A percentile compares a stretch with the other conserved stretches of the same genome.
Evolutionary conservation across 2,113 vertebrate species (phyloP).

Genomic region (Urocolius indicus): DNA sequence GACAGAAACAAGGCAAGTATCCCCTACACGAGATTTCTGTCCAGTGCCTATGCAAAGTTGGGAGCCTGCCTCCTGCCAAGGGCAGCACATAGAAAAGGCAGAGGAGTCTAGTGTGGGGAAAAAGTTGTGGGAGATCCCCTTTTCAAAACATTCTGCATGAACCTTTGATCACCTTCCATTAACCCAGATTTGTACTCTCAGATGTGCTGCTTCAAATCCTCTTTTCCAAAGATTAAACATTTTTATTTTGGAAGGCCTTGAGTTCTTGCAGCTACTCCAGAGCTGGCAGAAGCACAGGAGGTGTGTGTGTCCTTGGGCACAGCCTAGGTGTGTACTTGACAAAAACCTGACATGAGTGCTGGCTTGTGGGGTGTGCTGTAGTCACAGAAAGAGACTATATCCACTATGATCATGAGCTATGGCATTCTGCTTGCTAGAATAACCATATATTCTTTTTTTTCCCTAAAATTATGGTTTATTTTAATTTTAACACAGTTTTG

Average conservation of each 20-base stretch:
- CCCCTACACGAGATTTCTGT: not conserved
- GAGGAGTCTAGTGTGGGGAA: not conserved
- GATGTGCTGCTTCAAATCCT: not conserved
- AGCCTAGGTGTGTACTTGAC: not conserved
- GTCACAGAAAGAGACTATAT: not conserved
- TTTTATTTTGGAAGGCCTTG: not conserved
- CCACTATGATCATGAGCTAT: not conserved
- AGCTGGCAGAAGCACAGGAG: not conserved
- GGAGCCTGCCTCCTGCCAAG: not conserved
- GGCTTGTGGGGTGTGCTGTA: not conserved
- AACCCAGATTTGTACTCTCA: not conserved
- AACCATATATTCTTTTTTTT: not conserved
- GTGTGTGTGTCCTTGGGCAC: not conserved
- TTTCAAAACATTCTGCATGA: not conserved
- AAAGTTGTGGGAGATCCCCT: not conserved
- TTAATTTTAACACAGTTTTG: not conserved
- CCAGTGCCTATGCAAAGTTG: not conserved
- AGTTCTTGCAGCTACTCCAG: not conserved
- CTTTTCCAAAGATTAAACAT: not conserved
- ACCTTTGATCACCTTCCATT: rapidly evolving
- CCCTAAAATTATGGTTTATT: not conserved
- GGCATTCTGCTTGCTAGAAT: not conserved
- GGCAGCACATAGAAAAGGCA: not conserved
- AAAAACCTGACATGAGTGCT: not conserved
- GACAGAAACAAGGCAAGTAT: not conserved